Conservation (phyloP, 2,888 invertebrate species). For the Ypsolopha scabrella region DNA sequence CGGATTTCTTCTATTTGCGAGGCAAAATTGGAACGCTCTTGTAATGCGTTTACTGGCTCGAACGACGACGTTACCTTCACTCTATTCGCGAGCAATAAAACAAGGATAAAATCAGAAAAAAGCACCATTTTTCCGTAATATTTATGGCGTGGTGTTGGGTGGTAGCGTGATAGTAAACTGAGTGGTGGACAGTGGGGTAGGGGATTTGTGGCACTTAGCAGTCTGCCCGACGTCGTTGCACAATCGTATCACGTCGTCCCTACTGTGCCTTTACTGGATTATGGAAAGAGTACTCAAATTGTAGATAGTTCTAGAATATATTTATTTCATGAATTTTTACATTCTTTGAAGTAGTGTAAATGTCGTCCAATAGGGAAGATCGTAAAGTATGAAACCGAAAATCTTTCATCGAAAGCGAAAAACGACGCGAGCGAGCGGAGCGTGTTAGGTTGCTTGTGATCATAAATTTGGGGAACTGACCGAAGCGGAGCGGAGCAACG, state of each 20-base stretch:
- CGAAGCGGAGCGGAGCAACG: too few species aligned
- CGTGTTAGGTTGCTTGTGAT: too few species aligned
- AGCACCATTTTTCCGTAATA: slow-evolving; percentile 25
- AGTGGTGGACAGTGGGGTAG: slow-evolving; percentile 35
- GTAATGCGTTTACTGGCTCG: slow-evolving; percentile 31
- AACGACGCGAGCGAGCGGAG: too few species aligned
- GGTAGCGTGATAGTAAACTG: slow-evolving; percentile 22
- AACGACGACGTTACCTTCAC: slow-evolving; percentile 22
- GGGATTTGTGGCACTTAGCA: slow-evolving; percentile 66
- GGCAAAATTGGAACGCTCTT: slow-evolving; percentile 28
- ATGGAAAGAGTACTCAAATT: slow-evolving; percentile 21
- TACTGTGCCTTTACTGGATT: slow-evolving; percentile 49
- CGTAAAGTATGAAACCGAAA: too few species aligned
- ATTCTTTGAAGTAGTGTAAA: too few species aligned
- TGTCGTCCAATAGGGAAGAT: too few species aligned
- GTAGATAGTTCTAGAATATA: too few species aligned
- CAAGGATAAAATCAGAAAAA: slow-evolving; percentile 25
- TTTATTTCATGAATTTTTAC: too few species aligned
- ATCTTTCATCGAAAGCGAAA: too few species aligned
- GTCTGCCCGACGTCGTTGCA: slow-evolving; percentile 57
- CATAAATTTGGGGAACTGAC: too few species aligned
- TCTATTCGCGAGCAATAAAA: slow-evolving; percentile 35
- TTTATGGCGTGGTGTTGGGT: slow-evolving; percentile 5
- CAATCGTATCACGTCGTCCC: slow-evolving; percentile 50
- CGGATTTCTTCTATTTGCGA: slow-evolving; percentile 44